Evolutionary conservation across 1,140 invertebrate species (phyloP), one percentile per base, ranked within the genome.

Genomic region (Ceratina calcarata): DNA sequence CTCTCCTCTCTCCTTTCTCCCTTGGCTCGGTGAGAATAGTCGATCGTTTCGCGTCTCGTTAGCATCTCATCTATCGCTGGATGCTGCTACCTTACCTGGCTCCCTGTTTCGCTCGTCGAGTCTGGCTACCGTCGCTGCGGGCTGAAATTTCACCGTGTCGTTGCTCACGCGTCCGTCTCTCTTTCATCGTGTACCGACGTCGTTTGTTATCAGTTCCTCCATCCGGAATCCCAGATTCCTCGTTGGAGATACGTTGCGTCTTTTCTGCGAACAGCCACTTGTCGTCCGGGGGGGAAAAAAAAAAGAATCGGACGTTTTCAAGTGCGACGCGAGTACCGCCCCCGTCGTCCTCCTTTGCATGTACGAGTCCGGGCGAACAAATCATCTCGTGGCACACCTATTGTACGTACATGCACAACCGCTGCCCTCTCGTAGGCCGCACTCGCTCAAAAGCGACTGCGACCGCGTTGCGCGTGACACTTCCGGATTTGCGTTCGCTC

Each of bases 11-110:
- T 55, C 53, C 8, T 55, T 7, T 55, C 2, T 55, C 53, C 18
- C 2, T 55, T 18, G 18, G 2, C 27, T 70, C 66, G 65, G 75
- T 58, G 73, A 74, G 80, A 85, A 83, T 86, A 84, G 83, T 88
- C 86, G 86, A 87, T 88, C 86, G 86, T 88, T 87, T 84, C 84
- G 81, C 81, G 86, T 88, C 86, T 88, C 86, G 86, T 87, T 87
- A 88, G 84, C 86, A 88, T 88, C 86, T 88, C 86, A 88, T 88
- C 86, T 84, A 86, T 87, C 86, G 81, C 75, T 68, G 69, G 70
- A 85, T 81, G 82, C 86, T 70, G 37, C 77, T 67, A 67, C 55
- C 78, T 67, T 78, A 65, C 75, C 68, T 81, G 75, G 10, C 51
- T 67, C 61, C 45, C 66, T 68, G 68, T 67, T 76, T 49, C 27